Evolutionary conservation across 2,113 vertebrate genomes (phyloP), one percentile per base, ranked within the genome.

Genomic region (Dasyurus viverrinus): DNA sequence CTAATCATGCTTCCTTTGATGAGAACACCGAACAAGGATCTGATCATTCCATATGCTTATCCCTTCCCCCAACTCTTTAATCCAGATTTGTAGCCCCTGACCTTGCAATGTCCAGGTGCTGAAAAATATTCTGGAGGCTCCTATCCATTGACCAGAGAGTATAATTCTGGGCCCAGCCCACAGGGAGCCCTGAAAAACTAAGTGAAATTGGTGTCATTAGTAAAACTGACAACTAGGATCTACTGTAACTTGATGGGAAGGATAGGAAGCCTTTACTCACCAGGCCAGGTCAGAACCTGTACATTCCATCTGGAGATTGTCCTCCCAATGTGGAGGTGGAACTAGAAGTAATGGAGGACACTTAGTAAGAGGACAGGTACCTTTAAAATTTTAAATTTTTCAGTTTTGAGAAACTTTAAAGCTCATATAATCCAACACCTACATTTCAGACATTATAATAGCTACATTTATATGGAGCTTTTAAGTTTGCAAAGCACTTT

Each of bases 21-120:
- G n/a, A 14, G 52, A 55, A 95, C 91, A 92, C 19, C 22, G 52
- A 54, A 10, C 42, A 23, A 52, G 42, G 76, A 26, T 55, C 54
- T 68, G n/a, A 16, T 19, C 24, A 27, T 60, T 53, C n/a, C 24
- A 55, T 48, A 25, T 55, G 42, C 11, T 36, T 23, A 76, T 11
- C n/a, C 60, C 48, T 53, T 93, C 52, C 54, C 53, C 50, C 14
- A 8, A 91, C 57, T 25, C 68, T 93, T 76, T 94, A 55, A 26
- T 10, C 90, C 19, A 54, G 92, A 93, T 12, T 50, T 54, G 19
- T 89, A 27, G 92, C 90, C 25, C 36, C 96, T 96, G 84, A 97
- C 97, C 97, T 97, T 95, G 94, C 76, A 91, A 47, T 96, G 91
- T 97, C 94, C 93, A 97, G 55, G 19, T 96, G 89, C 30, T 94